These are phyloP conservation scores for Mesaphorura yosii DNA, from an alignment of 1,140 invertebrate genomes.

Conservation along the genomic window DNA sequence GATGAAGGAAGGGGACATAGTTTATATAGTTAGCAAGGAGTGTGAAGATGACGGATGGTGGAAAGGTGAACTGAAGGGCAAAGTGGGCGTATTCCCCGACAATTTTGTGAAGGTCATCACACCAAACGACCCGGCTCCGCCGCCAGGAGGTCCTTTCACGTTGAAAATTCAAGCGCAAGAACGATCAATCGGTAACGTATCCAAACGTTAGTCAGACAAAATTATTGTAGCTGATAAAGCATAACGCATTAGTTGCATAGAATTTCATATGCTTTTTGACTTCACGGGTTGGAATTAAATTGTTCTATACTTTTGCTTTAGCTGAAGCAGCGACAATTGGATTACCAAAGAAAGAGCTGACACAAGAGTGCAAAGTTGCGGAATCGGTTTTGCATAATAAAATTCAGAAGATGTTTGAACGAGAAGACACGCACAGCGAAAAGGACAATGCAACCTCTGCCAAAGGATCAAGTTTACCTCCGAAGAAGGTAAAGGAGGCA, in stretches of 20 bases:
- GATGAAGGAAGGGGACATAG: constrained; percentile 75
- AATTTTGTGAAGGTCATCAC: constrained; percentile 76
- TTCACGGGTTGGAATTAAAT: background rate
- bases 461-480: background rate
- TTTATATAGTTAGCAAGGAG: constrained; percentile 73
- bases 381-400: background rate
- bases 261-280: background rate
- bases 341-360: background rate
- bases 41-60: constrained; percentile 70
- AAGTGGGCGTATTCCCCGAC: constrained; percentile 87
- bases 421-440: background rate
- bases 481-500: background rate
- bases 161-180: constrained; percentile 3
- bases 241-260: background rate
- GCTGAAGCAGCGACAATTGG: background rate
- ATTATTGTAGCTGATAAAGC: background rate
- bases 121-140: constrained; percentile 7
- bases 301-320: background rate
- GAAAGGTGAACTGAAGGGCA: constrained; percentile 82
- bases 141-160: background rate
- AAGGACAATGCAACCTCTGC: too few species aligned
- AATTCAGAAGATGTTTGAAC: constrained; percentile 18
- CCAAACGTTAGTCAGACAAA: constrained; percentile 7
- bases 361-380: background rate
- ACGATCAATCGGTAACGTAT: constrained; percentile 3